Conservation (phyloP, 2,888 invertebrate species). For the Podabrus alpinus region DNA sequence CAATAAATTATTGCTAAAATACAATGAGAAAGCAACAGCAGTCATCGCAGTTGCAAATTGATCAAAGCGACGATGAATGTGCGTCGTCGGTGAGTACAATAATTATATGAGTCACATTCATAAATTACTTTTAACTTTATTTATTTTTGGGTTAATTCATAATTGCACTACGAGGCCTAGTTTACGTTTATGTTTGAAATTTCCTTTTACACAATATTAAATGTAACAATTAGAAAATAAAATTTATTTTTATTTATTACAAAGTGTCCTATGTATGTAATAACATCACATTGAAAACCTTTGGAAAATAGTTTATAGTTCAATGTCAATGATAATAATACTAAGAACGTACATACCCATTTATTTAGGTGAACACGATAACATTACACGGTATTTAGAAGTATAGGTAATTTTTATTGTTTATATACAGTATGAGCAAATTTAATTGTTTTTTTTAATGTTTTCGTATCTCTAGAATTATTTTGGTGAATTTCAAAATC, state of each 20-base stretch:
- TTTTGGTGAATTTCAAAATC: no score
- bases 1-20: constrained; percentile 6
- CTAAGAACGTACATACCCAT: background rate
- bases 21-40: constrained; percentile 28
- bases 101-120: constrained; percentile 9
- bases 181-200: background rate
- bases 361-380: background rate
- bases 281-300: background rate
- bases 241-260: background rate
- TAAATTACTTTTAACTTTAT: background rate
- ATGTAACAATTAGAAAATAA: background rate
- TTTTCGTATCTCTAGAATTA: no score
- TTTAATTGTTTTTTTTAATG: background rate
- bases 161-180: background rate
- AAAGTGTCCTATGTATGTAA: background rate
- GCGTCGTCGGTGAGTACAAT: constrained; percentile 58
- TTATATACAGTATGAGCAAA: background rate
- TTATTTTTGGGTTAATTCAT: background rate
- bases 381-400: background rate
- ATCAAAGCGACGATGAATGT: constrained; percentile 60
- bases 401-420: no score
- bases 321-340: background rate
- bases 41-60: constrained; percentile 49
- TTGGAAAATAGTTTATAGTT: background rate
- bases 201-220: background rate